Evolutionary conservation across 1,140 invertebrate species (phyloP).

Genomic region (Druon quercuslanigerum): DNA sequence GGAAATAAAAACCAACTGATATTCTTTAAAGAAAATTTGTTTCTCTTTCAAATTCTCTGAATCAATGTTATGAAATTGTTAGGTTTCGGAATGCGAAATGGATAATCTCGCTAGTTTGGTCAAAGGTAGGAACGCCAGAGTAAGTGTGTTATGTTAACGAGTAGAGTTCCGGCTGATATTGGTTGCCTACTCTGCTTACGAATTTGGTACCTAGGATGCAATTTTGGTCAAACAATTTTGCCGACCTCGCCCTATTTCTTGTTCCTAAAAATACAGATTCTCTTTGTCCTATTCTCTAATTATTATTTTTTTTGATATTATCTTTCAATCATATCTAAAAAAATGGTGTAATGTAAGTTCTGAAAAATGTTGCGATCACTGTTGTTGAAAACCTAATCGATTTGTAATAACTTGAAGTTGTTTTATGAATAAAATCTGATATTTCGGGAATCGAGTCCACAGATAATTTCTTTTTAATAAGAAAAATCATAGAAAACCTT

Average conservation of each 20-base stretch:
- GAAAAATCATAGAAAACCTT: too few species aligned
- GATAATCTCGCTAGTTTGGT: slow-evolving; percentile 10
- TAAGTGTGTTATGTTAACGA: slow-evolving; percentile 30
- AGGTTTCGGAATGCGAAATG: neutral
- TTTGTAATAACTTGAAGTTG: too few species aligned
- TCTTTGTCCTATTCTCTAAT: neutral
- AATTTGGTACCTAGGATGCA: neutral
- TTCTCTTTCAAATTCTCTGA: neutral
- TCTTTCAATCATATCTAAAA: too few species aligned
- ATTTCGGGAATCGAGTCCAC: too few species aligned
- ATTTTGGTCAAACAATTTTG: neutral
- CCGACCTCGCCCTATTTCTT: neutral
- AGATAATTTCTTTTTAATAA: too few species aligned
- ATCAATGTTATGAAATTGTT: neutral
- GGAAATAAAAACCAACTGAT: too few species aligned
- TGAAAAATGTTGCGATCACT: too few species aligned
- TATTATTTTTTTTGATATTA: too few species aligned
- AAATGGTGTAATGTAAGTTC: too few species aligned
- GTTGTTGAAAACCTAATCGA: too few species aligned
- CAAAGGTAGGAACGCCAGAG: slow-evolving; percentile 3
- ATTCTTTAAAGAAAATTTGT: too few species aligned
- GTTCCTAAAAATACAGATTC: neutral
- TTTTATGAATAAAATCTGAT: too few species aligned
- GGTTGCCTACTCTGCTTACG: neutral
- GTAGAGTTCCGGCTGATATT: slow-evolving; percentile 12